phyloP scores from a whole-genome alignment of 2,888 invertebrate genomes.

The Pantelozetes paolii region DNA sequence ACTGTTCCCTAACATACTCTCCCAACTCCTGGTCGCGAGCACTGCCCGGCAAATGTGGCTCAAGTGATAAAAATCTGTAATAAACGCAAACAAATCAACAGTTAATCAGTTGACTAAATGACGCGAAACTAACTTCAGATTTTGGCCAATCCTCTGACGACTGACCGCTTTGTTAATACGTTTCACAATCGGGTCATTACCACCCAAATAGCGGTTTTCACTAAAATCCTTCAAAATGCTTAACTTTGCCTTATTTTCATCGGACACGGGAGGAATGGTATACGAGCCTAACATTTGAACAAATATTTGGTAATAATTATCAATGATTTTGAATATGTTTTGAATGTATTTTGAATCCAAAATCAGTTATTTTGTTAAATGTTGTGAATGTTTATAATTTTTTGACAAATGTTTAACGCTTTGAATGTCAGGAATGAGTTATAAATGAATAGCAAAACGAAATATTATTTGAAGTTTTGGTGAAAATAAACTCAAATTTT shows the following conservation, averaged over 20 bases:
- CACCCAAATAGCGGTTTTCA: slow-evolving; percentile 17
- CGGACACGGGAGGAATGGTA: not conserved
- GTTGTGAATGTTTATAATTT: not conserved
- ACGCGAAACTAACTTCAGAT: slow-evolving; percentile 18
- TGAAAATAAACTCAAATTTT: slow-evolving; percentile 16
- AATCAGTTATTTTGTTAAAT: slow-evolving; percentile 1
- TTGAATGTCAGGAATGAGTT: not conserved
- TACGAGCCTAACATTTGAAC: slow-evolving; percentile 21
- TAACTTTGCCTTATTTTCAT: not conserved
- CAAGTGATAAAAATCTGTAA: slow-evolving; percentile 34
- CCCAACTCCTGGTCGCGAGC: slow-evolving; percentile 39
- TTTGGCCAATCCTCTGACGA: not conserved
- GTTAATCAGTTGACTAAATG: slow-evolving; percentile 22
- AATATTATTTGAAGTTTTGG: slow-evolving; percentile 3
- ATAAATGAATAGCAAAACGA: slow-evolving; percentile 6
- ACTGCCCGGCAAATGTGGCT: slow-evolving; percentile 41
- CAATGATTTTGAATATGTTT: not conserved
- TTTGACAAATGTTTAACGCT: not conserved
- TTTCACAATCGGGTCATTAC: slow-evolving; percentile 8
- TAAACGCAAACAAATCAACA: slow-evolving; percentile 1
- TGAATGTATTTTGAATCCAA: not conserved
- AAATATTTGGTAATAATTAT: not conserved
- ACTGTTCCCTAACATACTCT: slow-evolving; percentile 22
- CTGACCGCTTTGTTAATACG: not conserved
- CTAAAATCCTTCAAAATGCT: not conserved